These are phyloP conservation scores for Dendronephthya gigantea DNA, from an alignment of 64 coral and sea anemone genomes.

Conservation along the genomic window DNA sequence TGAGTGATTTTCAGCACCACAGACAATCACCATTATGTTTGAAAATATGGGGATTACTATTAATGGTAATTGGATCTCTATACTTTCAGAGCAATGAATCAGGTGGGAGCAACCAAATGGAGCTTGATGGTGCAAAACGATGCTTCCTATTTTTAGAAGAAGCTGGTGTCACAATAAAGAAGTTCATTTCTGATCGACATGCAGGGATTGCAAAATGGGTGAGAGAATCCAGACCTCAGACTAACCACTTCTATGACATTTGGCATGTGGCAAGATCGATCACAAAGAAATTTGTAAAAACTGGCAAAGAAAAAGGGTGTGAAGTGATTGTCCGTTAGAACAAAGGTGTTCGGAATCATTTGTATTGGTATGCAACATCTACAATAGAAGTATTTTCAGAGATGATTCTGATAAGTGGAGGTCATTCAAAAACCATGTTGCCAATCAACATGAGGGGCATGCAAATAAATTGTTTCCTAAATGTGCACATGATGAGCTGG, in stretches of 20 bases:
- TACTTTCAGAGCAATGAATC: constrained; percentile 24
- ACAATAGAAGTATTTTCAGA: neutral
- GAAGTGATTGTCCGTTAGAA: neutral
- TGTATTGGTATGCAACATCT: neutral
- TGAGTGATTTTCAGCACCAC: too few species aligned
- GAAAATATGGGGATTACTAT: too few species aligned
- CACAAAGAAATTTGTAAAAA: neutral
- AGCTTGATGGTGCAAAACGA: neutral
- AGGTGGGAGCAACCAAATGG: neutral
- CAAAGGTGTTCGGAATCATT: neutral
- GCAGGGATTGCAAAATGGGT: neutral
- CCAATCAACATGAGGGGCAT: neutral
- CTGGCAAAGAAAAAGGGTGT: neutral
- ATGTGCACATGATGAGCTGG: neutral
- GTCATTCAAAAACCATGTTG: neutral
- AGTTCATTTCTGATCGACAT: neutral
- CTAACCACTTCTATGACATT: too few species aligned
- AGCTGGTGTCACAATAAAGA: neutral
- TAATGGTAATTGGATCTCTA: too few species aligned
- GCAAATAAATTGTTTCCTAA: neutral
- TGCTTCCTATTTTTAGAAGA: neutral
- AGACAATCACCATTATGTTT: too few species aligned
- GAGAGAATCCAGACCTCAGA: neutral
- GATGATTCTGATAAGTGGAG: neutral
- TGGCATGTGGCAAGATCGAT: neutral